These are phyloP conservation scores for Epistrophella euchroma DNA, from an alignment of 2,888 invertebrate genomes.

Conservation along the genomic window DNA sequence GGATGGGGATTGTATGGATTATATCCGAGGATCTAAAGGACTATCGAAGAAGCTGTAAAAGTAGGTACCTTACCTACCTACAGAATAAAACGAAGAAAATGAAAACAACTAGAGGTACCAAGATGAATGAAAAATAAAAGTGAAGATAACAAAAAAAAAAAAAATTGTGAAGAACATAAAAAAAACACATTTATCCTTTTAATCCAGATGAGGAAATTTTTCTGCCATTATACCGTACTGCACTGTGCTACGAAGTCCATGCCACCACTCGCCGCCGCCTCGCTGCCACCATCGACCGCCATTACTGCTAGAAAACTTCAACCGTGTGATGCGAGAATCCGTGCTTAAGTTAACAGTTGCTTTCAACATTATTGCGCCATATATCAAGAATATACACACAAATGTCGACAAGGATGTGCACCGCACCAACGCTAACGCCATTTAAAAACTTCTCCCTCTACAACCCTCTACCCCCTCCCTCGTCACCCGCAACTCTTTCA, in stretches of 20 bases:
- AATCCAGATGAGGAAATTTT: constrained; percentile 61
- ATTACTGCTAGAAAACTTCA: constrained; percentile 49
- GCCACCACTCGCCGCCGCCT: background rate
- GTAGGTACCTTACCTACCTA: too few relatives aligned
- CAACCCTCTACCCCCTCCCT: background rate
- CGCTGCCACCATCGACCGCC: background rate
- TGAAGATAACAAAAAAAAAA: constrained; percentile 12
- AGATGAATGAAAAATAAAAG: constrained; percentile 9
- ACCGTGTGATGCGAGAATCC: constrained; percentile 47
- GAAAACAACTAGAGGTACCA: constrained; percentile 17
- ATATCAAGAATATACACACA: constrained; percentile 38
- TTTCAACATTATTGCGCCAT: constrained; percentile 69
- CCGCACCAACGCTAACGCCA: background rate
- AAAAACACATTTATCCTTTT: constrained; percentile 67
- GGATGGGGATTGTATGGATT: background rate
- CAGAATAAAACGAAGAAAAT: constrained; percentile 41
- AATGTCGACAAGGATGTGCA: constrained; percentile 64
- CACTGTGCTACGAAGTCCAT: background rate
- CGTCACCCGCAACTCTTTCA: background rate
- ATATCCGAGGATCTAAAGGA: constrained; percentile 35
- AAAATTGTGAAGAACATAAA: background rate
- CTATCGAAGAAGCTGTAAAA: constrained; percentile 34
- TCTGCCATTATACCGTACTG: background rate
- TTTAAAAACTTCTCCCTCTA: background rate
- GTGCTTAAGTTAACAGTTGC: constrained; percentile 71